These are phyloP conservation scores for Busseola fusca DNA, from an alignment of 2,888 invertebrate species.

Conservation along the genomic window DNA sequence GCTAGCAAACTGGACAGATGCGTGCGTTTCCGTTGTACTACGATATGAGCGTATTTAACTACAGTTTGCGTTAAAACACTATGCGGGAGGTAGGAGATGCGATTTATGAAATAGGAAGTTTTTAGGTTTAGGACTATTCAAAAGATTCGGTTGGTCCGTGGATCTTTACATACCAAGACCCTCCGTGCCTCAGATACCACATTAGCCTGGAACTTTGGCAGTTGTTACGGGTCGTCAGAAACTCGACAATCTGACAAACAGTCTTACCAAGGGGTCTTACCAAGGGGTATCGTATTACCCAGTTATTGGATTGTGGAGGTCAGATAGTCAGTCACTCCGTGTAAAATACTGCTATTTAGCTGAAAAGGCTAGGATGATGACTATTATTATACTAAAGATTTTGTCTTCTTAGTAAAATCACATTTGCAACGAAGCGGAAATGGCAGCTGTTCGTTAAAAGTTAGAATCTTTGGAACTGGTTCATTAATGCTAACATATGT, in stretches of 20 bases:
- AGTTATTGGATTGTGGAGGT: too few species aligned
- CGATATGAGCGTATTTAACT: slow-evolving; percentile 43
- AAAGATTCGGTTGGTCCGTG: background rate
- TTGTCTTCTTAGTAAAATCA: background rate
- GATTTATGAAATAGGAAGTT: slow-evolving; percentile 2
- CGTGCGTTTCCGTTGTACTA: slow-evolving; percentile 56
- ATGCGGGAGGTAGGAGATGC: slow-evolving; percentile 15
- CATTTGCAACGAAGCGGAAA: background rate
- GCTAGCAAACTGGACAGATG: slow-evolving; percentile 55
- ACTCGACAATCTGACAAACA: too few species aligned
- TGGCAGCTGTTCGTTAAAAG: background rate
- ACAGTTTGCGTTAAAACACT: slow-evolving; percentile 29
- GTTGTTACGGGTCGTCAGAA: too few species aligned
- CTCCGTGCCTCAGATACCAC: too few species aligned
- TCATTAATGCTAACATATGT: background rate
- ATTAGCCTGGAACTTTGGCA: too few species aligned
- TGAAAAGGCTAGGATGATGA: too few species aligned
- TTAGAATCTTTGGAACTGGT: background rate
- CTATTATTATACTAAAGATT: background rate
- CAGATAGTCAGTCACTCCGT: too few species aligned
- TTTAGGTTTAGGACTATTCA: background rate
- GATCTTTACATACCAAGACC: too few species aligned
- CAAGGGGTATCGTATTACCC: too few species aligned
- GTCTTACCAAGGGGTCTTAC: too few species aligned
- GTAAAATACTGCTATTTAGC: too few species aligned